Base-by-base conservation (phyloP, 2,888 invertebrate genomes). In the Drosophila picticornis region DNA sequence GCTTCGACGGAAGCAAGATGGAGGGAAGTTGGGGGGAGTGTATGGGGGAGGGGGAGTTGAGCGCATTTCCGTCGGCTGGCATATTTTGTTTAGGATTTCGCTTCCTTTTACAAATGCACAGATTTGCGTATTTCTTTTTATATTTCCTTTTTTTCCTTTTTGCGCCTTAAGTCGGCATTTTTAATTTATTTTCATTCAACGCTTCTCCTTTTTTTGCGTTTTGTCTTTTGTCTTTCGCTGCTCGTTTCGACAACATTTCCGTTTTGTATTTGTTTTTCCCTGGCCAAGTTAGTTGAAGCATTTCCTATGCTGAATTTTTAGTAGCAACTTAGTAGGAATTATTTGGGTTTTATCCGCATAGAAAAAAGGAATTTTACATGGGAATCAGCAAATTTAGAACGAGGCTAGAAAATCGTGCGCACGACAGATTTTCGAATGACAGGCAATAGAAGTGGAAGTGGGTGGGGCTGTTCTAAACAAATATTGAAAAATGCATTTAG, bases 11-110 rank as follows among this genome's bases (percentile, higher is more conserved):
- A 72, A 78, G 43, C 53, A 40, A 25, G n/a, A 46, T 50, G 29
- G 31, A 38, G 61, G 60, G 34, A 31, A 46, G 46, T 38, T 16
- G 50, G 27, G 55, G 29, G 22, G 34, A 25, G 4, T 46, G 16
- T 25, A 11, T 9, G 32, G 11, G 38, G 31, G 22, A 25, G 29
- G 19, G 27, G 22, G 34, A 62, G 60, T 66, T 31, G 66, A 51
- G 61, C 52, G 29, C 40, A 29, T 52, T 72, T 77, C 81, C 80
- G 73, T 74, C 75, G 72, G 69, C 63, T 81, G 84, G 83, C 84
- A 84, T 83, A 87, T 87, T 85, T 87, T 83, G 84, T 83, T 84
- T 84, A 69, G 75, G 83, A 83, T 84, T 84, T 84, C 52, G 77
- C 58, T 85, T 84, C 85, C 83, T 78, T 64, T 84, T 75, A 84